Evolutionary conservation across 2,888 invertebrate genomes (phyloP), one percentile per base, ranked within the genome.

Genomic region (Cetonia aurata): DNA sequence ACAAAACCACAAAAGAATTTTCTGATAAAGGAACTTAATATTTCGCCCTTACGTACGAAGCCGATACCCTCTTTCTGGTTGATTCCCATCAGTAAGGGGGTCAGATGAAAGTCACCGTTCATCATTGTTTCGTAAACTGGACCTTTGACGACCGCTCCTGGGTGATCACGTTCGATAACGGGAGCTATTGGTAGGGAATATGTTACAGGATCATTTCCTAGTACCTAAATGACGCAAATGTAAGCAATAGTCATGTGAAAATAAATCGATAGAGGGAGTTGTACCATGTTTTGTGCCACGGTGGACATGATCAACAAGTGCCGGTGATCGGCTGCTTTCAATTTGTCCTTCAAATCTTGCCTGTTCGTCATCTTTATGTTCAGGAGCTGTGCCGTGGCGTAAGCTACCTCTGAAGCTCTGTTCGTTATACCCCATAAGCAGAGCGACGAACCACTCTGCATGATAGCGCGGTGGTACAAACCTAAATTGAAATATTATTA

Each of bases 341-440:
- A 65, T 19, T 72, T 67, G 13, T 75, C 62, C 3, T 78, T 66
- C 19, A 79, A 55, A 37, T 59, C 65, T 12, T 37, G 71, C 9
- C 73, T 70, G 15, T 17, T 44, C 25, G 41, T 55, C 10, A 31
- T n/a, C 12, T 62, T 53, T 25, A 69, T 62, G n/a, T 53, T 53
- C 41, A 69, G 42, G 6, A 69, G 42, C 25, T 9, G 42, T 0
- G 74, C 79, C 3, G 77, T 70, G 19, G 67, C 55, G 25, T 74
- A 75, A 9, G 75, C 76, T 1, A 74, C 66, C 15, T 62, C 59
- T 46, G 65, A 70, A 10, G 73, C 71, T 17, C 73, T 55, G 17
- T 70, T 69, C 6, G 76, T 69, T 10, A 70, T 13, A 13, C 60
- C 56, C 59, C 65, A 52, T n/a, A 46, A 17, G 15, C 8, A 13